Evolutionary conservation across 2,888 invertebrate genomes (phyloP).

Genomic region (Protodeltote pygarga): DNA sequence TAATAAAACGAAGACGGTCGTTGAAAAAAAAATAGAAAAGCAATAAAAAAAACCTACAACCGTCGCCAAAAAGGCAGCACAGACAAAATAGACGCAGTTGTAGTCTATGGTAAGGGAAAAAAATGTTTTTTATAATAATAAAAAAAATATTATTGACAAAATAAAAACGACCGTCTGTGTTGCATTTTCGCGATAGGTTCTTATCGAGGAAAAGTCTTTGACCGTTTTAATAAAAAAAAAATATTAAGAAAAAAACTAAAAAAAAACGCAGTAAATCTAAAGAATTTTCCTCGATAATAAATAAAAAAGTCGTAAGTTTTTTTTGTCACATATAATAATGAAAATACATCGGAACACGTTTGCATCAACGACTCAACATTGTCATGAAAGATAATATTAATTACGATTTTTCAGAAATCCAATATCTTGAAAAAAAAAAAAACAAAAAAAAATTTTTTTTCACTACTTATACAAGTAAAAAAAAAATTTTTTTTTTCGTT

Average conservation of each 20-base stretch:
- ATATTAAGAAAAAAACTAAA: background rate
- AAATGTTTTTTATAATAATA: slow-evolving; percentile 25
- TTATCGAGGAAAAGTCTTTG: slow-evolving; percentile 52
- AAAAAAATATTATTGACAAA: slow-evolving; percentile 43
- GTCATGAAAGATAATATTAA: slow-evolving; percentile 52
- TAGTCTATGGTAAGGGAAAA: slow-evolving; percentile 48
- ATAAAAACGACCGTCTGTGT: slow-evolving; percentile 82
- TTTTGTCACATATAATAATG: slow-evolving; percentile 73
- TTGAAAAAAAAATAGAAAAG: slow-evolving; percentile 45
- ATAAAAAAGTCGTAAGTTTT: slow-evolving; percentile 18
- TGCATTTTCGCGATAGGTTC: slow-evolving; percentile 81
- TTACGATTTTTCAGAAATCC: slow-evolving; percentile 36
- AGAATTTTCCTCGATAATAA: slow-evolving; percentile 26
- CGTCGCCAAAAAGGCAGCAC: slow-evolving; percentile 85
- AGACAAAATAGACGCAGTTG: slow-evolving; percentile 72
- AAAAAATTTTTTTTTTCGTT: background rate
- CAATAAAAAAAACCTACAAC: slow-evolving; percentile 50
- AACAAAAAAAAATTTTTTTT: background rate
- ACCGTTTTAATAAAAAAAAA: background rate
- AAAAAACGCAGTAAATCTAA: background rate
- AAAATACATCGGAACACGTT: slow-evolving; percentile 75
- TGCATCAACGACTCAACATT: slow-evolving; percentile 61
- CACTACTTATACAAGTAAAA: background rate
- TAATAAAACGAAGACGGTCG: slow-evolving; percentile 73
- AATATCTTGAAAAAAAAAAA: background rate